These are phyloP conservation scores for Parasteatoda lunata DNA, from an alignment of 2,888 invertebrate species.

Conservation along the genomic window DNA sequence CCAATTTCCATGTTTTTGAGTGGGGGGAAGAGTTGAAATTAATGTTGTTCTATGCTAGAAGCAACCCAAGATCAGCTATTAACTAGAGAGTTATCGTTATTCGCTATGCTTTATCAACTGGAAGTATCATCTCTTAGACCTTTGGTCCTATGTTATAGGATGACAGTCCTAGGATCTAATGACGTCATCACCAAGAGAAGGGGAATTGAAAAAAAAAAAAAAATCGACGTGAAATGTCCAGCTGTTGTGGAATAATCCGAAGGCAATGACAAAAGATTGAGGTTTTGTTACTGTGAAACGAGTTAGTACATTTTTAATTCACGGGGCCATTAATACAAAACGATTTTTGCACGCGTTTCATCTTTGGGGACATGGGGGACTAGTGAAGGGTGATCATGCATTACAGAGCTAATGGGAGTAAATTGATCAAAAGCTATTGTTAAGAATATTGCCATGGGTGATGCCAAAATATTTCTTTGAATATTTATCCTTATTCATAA, in stretches of 20 bases:
- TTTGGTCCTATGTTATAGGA: constrained; percentile 43
- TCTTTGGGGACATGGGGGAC: constrained; percentile 16
- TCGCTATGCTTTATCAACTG: constrained; percentile 63
- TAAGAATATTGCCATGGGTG: not conserved
- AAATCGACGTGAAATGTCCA: constrained; percentile 61
- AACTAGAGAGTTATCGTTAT: constrained; percentile 65
- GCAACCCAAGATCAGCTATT: constrained; percentile 62
- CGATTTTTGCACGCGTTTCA: constrained; percentile 53
- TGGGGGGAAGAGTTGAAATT: constrained; percentile 56
- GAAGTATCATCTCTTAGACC: constrained; percentile 55
- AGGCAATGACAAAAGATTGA: constrained; percentile 46
- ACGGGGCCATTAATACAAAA: constrained; percentile 53
- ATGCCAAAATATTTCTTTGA: not conserved
- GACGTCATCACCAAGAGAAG: constrained; percentile 41
- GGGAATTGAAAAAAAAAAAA: constrained; percentile 9
- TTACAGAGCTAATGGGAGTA: constrained; percentile 45
- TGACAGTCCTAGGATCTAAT: constrained; percentile 48
- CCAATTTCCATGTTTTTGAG: constrained; percentile 34
- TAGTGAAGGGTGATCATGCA: not conserved
- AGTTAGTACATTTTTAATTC: constrained; percentile 62
- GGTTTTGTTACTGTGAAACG: constrained; percentile 41
- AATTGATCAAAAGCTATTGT: constrained; percentile 53
- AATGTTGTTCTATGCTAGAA: constrained; percentile 62
- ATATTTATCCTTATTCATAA: too few species aligned
- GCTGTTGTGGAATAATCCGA: constrained; percentile 42